phyloP scores from a whole-genome alignment of 2,888 invertebrate genomes.

The Zelleria hepariella region DNA sequence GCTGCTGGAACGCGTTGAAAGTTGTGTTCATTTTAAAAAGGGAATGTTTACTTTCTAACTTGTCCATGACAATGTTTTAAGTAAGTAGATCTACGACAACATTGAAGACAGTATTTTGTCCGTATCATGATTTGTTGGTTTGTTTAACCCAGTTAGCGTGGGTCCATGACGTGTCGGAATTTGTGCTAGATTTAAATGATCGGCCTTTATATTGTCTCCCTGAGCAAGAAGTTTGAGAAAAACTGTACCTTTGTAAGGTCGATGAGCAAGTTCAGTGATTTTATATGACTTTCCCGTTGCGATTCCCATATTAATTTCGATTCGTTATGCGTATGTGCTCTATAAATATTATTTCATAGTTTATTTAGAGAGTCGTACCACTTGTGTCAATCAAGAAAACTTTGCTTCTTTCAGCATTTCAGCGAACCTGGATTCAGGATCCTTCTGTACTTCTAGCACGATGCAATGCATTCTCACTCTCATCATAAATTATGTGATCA shows the following conservation, averaged over 20 bases:
- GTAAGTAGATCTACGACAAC: constrained; percentile 27
- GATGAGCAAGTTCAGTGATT: background rate
- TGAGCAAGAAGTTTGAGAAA: constrained; percentile 37
- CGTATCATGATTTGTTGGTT: constrained; percentile 2
- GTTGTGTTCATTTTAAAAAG: constrained; percentile 20
- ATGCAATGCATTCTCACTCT: too few relatives aligned
- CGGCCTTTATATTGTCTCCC: constrained; percentile 35
- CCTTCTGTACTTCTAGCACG: too few relatives aligned
- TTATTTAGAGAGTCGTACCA: too few relatives aligned
- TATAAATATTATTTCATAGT: too few relatives aligned
- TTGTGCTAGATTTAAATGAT: constrained; percentile 53
- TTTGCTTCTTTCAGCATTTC: too few relatives aligned
- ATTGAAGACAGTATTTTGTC: background rate
- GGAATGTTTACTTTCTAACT: constrained; percentile 42
- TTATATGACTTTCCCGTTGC: background rate
- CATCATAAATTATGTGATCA: too few relatives aligned
- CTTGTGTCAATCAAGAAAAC: too few relatives aligned
- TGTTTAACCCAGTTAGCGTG: constrained; percentile 44
- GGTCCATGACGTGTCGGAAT: constrained; percentile 51
- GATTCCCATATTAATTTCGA: too few relatives aligned
- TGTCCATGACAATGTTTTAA: constrained; percentile 28
- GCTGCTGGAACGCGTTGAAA: background rate
- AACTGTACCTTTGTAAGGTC: constrained; percentile 21
- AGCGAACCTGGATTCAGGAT: too few relatives aligned
- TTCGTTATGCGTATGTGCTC: too few relatives aligned